Base-by-base conservation (phyloP, 2,888 invertebrate genomes). In the Cheilosia scutellata region DNA sequence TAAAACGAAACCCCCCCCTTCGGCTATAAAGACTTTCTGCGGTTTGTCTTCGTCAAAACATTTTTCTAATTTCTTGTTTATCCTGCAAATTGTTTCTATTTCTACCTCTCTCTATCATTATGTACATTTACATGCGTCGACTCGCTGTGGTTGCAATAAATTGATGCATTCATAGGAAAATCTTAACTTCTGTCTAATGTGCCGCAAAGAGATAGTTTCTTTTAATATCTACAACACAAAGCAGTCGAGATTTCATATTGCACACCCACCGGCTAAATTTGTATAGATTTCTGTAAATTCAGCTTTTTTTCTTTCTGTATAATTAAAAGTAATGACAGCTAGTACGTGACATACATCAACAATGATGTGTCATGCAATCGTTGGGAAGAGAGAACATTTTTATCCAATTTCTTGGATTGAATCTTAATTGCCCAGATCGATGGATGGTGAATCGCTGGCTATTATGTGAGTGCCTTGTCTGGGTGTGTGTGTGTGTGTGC, bases 281-380 rank as follows among this genome's bases (percentile, higher is more conserved):
- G 70, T 57, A 49, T 66, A 53, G 33, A 37, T 11, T 63, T 58
- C 40, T 40, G 49, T 66, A 51, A 27, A 53, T 33, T 58, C 27
- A 9, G 25, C 4, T 71, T 25, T 16, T 55, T 51, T 55, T 65
- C 40, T 58, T 57, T 57, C 47, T 57, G 2, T 83, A 71, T 80
- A 84, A 84, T 84, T 84, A 84, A 84, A 84, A 80, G 66, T 84
- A 79, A 84, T 84, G 84, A 84, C 84, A 84, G 70, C 66, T 58
- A 25, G 71, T 49, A 84, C 84, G 84, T 84, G 84, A 84, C 79
- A 71, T 60, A 65, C 75, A 84, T 84, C 51, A 71, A 25, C 49
- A 80, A 84, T 70, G 60, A 84, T 70, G 60, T 84, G 65, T 71
- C 74, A 55, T 51, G 55, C 27, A 44, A 47, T 47, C 55, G 62